These are phyloP conservation scores for Euborellia annulipes DNA, from an alignment of 1,140 invertebrate species.

Conservation along the genomic window DNA sequence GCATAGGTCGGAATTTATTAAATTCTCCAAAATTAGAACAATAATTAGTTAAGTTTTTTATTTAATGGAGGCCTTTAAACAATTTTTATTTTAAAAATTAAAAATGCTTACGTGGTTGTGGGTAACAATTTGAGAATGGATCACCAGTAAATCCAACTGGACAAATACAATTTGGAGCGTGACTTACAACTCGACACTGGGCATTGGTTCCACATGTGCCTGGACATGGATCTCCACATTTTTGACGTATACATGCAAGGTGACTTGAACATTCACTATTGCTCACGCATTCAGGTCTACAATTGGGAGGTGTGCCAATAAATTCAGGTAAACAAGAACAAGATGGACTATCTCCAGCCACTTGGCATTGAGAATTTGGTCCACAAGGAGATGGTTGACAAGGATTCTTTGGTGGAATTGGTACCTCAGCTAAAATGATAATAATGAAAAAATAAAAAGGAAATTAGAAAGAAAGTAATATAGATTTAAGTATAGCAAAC, in stretches of 20 bases:
- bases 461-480: neutral
- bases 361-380: conserved; percentile 38
- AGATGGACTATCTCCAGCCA: conserved; percentile 22
- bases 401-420: conserved; percentile 17
- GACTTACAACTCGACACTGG: conserved; percentile 24
- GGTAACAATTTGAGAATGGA: conserved; percentile 19
- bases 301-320: conserved; percentile 20
- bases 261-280: conserved; percentile 20
- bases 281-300: conserved; percentile 21
- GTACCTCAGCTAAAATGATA: neutral
- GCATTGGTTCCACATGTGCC: conserved; percentile 27
- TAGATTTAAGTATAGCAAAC: too few species aligned
- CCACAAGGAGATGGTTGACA: conserved; percentile 39
- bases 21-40: too few species aligned
- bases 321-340: conserved; percentile 22
- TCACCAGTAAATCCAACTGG: conserved; percentile 26
- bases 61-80: too few species aligned
- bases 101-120: too few species aligned
- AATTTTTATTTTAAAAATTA: too few species aligned
- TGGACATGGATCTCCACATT: conserved; percentile 24
- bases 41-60: too few species aligned
- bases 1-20: too few species aligned
- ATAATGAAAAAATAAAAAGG: too few species aligned
- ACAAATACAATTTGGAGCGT: conserved; percentile 27
- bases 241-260: conserved; percentile 20